phyloP scores from a whole-genome alignment of 2,888 invertebrate species.

The Synanthedon formicaeformis region DNA sequence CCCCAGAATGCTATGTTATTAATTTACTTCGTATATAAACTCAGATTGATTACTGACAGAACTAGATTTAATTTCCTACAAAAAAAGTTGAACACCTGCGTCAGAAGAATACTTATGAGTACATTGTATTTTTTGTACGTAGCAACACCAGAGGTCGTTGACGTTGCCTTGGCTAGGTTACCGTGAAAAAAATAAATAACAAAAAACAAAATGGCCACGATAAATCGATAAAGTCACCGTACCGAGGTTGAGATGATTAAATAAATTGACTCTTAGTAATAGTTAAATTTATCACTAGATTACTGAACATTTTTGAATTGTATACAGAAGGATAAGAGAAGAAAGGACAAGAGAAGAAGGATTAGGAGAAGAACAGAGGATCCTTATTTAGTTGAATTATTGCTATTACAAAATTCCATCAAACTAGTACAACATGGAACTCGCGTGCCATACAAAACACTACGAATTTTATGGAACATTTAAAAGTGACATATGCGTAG shows the following conservation, averaged over 20 bases:
- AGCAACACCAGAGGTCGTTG: conserved; percentile 37
- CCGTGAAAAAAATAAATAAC: conserved; percentile 16
- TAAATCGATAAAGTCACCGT: conserved; percentile 36
- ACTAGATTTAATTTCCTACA: conserved; percentile 12
- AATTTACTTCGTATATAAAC: neutral
- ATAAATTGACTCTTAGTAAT: no score
- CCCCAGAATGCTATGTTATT: neutral
- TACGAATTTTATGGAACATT: no score
- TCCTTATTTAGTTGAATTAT: no score
- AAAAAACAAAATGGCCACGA: conserved; percentile 28
- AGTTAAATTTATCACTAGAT: no score
- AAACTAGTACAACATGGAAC: no score
- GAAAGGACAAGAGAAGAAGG: neutral
- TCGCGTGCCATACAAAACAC: no score
- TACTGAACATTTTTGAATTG: no score
- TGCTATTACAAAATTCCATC: no score
- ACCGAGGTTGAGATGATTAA: neutral
- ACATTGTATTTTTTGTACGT: conserved; percentile 24
- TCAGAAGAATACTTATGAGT: conserved; percentile 20
- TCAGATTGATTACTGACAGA: conserved; percentile 20
- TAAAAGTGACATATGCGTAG: no score
- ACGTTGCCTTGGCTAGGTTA: conserved; percentile 40
- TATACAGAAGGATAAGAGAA: neutral
- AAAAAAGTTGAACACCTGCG: conserved; percentile 25
- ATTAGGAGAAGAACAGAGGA: no score